Conservation (phyloP, 2,797 vertebrate species). For the Hydrophis major region DNA sequence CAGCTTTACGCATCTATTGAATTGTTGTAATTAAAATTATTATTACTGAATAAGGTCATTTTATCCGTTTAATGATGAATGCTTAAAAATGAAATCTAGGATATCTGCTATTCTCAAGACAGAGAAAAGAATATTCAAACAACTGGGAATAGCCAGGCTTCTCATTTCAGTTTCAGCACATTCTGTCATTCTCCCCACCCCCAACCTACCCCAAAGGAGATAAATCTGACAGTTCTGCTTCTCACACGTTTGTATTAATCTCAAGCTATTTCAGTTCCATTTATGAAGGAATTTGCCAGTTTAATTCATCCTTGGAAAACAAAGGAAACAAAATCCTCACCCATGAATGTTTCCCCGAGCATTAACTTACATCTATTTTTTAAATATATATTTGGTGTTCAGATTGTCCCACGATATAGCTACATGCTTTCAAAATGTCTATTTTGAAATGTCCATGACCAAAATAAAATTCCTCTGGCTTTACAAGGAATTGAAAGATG, state of each 20-base stretch:
- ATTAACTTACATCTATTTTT: background rate
- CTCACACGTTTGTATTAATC: background rate
- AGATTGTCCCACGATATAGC: background rate
- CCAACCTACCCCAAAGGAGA: background rate
- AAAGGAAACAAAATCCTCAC: background rate
- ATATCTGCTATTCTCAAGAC: background rate
- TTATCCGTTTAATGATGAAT: background rate
- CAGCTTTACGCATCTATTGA: background rate
- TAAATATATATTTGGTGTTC: background rate
- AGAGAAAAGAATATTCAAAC: rapidly evolving
- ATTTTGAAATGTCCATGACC: background rate
- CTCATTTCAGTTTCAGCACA: background rate
- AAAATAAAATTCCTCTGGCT: slow-evolving; percentile 1
- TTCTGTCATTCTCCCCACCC: background rate
- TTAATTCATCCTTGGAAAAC: background rate
- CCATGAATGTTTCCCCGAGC: background rate
- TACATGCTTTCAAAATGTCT: background rate
- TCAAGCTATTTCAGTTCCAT: background rate
- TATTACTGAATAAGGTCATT: background rate
- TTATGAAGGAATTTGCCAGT: background rate
- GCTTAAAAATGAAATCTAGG: background rate
- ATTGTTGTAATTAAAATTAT: background rate
- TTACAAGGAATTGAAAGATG: slow-evolving; percentile 6
- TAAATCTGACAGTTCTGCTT: background rate
- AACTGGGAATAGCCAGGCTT: background rate